Percentiles rank a stretch among this genome's conserved stretches.
phyloP scores from a whole-genome alignment of 2,113 vertebrate genomes.

The Sciurus niger region DNA sequence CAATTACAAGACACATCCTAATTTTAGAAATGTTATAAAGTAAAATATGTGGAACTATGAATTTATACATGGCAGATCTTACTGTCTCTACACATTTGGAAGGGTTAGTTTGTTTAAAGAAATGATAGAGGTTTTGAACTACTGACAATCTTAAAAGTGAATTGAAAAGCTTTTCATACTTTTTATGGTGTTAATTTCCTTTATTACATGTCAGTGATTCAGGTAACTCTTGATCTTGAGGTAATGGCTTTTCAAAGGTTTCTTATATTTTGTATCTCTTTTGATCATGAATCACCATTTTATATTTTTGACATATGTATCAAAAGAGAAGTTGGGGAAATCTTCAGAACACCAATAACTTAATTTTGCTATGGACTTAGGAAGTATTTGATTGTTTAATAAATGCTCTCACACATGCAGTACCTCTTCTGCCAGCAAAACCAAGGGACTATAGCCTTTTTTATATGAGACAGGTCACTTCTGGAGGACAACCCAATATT shows the following conservation, averaged over 20 bases:
- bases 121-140: conserved; percentile 89
- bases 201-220: conserved; percentile 86
- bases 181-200: conserved; percentile 79
- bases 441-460: conserved; percentile 81
- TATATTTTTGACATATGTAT: conserved; percentile 87
- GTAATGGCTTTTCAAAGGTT: conserved; percentile 82
- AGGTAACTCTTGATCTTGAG: conserved; percentile 89
- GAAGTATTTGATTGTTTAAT: conserved; percentile 69
- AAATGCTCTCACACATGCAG: conserved; percentile 71
- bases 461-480: conserved; percentile 74
- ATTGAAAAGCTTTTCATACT: conserved; percentile 70
- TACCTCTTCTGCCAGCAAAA: conserved; percentile 80
- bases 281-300: conserved; percentile 86
- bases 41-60: background rate
- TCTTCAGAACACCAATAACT: conserved; percentile 80
- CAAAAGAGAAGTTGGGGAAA: conserved; percentile 81
- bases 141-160: conserved; percentile 79
- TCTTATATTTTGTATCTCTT: conserved; percentile 87
- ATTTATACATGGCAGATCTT: conserved; percentile 81
- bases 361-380: conserved; percentile 82
- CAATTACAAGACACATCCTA: background rate
- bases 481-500: conserved; percentile 76
- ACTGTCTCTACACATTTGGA: conserved; percentile 75
- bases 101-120: conserved; percentile 82
- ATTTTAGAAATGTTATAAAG: conserved; percentile 56